Base-by-base conservation (phyloP, 1,140 invertebrate species). In the Eumaeus atala region DNA sequence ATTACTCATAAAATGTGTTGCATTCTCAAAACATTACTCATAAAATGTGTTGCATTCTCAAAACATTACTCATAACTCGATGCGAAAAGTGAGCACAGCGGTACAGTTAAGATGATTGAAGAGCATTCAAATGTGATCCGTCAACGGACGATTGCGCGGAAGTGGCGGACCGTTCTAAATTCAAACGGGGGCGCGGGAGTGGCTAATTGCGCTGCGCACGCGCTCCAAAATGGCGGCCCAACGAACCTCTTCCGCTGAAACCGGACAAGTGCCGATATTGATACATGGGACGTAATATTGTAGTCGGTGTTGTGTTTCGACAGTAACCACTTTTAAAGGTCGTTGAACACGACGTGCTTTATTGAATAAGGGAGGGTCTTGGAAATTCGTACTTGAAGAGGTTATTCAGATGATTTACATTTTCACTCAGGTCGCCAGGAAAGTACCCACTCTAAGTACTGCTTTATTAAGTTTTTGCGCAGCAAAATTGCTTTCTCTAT, bases 161-260 rank as follows among this genome's bases (percentile, higher is more conserved):
- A 18, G 40, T 9, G 21, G 21, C 21, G 40, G 17, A 40, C 40
- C 40, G 40, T 44, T 44, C 40, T 44, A 44, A 44, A 44, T 44
- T 44, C 17, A 44, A 44, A 44, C 40, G 40, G 40, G 40, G 40
- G 40, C 40, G 42, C 51, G 40, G 40, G 40, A 44, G 40, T 44
- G 40, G 40, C 40, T 44, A 44, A 63, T 63, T 59, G 51, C 48
- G 54, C 54, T 54, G 59, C 59, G 55, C 66, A 61, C 61, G 57
- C 58, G 57, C 58, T 66, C 58, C 61, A 55, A 60, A 55, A 60
- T 56, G 58, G 50, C 53, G 49, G 49, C 57, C n/a, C 53, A 60
- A 60, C 58, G 58, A 60, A 60, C 53, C 53, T 52, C 58, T 60
- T 60, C 58, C 53, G 48, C 37, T 40, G 51, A 53, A 38, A 38